Evolutionary conservation across 1,140 invertebrate species (phyloP), one percentile per base, ranked within the genome.

Genomic region (Drosophila nannoptera): DNA sequence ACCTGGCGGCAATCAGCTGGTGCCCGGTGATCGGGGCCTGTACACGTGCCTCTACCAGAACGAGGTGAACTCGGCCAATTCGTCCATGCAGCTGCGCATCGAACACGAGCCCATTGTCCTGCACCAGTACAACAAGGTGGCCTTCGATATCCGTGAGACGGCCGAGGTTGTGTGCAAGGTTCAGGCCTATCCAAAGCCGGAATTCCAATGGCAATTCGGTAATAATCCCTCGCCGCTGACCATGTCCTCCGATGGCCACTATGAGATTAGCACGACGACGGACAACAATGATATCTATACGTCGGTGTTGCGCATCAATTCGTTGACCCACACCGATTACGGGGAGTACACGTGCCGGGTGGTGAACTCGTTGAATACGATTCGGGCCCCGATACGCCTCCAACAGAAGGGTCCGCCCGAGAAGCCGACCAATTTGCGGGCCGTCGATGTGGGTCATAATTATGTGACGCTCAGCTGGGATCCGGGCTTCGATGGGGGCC

Each of bases 1-100:
- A 36, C 93, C 93, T 0, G 92, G 93, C 62, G 92, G 92, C 2
- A 95, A 96, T 84, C 93, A 95, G 81, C 90, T 97, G 11, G 90
- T 96, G 12, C 95, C 96, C 0, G 93, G 93, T 32, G 97, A 98
- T 89, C 92, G 96, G 14, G 97, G 97, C 12, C 92, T 94, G 14
- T 98, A 97, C 89, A 93, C 94, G 4, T 98, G 97, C 88, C 92
- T 94, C 7, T 97, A 97, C 88, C 94, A 96, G 77, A 98, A 98
- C 83, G 95, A 96, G 87, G 95, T 97, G 2, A 96, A 95, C 77
- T 93, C 93, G 87, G 93, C 94, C 7, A 95, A 97, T 78, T 96
- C 94, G 1, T 94, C 93, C 54, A 97, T 97, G 95, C 95, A 96
- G 90, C 90, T 98, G 32, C 93, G 96, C 83, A 96, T 98, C 76